phyloP scores from a whole-genome alignment of 2,797 vertebrate species.

The Masticophis lateralis region DNA sequence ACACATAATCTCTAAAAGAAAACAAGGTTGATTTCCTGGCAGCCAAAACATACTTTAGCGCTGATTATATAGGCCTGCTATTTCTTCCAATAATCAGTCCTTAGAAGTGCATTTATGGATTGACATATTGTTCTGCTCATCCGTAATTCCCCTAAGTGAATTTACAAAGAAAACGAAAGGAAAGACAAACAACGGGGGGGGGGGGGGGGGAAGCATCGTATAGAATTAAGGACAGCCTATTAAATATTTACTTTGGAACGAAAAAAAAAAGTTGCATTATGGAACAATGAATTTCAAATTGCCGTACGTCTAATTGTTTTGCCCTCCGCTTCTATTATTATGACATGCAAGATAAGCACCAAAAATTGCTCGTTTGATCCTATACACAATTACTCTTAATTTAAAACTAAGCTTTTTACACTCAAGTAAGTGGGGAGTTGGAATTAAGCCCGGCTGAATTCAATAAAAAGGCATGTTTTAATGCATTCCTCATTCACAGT shows the following conservation, averaged over 20 bases:
- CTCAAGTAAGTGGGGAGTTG: not conserved
- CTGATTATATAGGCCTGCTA: not conserved
- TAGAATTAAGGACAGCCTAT: not conserved
- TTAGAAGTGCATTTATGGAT: not conserved
- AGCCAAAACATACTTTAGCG: not conserved
- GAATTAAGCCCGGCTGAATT: not conserved
- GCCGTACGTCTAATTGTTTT: not conserved
- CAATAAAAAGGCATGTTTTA: not conserved
- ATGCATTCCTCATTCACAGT: not conserved
- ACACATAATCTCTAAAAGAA: not conserved
- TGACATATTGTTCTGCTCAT: not conserved
- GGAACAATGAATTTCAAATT: not conserved
- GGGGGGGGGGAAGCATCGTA: not conserved
- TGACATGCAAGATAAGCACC: not conserved
- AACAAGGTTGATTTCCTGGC: fast-evolving
- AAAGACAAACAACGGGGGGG: not conserved
- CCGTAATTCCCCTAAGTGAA: no score
- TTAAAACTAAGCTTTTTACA: not conserved
- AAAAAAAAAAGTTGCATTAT: not conserved
- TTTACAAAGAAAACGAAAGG: not conserved
- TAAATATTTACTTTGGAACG: not conserved
- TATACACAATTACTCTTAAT: not conserved
- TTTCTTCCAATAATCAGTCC: not conserved
- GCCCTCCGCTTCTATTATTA: not conserved
- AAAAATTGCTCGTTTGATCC: not conserved